A percentile compares a stretch with the other conserved stretches of the same genome.
Conservation (phyloP, 2,888 invertebrate species). For the Dromius quadrimaculatus region DNA sequence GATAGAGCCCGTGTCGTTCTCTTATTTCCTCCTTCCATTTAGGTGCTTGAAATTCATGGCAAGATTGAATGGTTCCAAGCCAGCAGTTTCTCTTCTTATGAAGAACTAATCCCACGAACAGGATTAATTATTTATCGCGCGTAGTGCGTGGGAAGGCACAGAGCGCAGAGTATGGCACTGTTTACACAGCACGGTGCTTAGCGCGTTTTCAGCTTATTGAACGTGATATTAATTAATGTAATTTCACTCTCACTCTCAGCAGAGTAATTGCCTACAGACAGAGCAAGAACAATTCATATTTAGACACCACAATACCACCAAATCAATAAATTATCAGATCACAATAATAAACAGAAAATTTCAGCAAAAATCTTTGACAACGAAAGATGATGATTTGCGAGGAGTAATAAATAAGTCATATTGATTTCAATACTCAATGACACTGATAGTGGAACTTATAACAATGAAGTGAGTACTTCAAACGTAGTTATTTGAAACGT, state of each 20-base stretch:
- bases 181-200: constrained; percentile 2
- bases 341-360: neutral
- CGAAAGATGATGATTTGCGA: too few species aligned
- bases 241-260: constrained; percentile 28
- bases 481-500: too few species aligned
- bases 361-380: too few species aligned
- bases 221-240: constrained; percentile 40
- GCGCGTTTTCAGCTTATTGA: constrained; percentile 37
- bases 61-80: constrained; percentile 13
- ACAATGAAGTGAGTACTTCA: too few species aligned
- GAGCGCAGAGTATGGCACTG: constrained; percentile 21
- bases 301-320: neutral
- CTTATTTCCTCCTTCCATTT: neutral
- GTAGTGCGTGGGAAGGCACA: too few species aligned
- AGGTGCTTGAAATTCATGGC: neutral
- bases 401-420: too few species aligned
- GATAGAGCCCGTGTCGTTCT: too few species aligned
- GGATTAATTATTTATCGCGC: constrained; percentile 44
- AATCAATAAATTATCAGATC: neutral
- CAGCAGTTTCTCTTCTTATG: neutral
- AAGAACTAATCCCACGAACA: constrained; percentile 30
- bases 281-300: constrained; percentile 2
- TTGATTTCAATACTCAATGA: too few species aligned
- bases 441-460: too few species aligned
- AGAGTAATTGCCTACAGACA: constrained; percentile 13